A percentile compares a stretch with the other conserved stretches of the same genome.
Evolutionary conservation across 2,888 invertebrate genomes (phyloP).

Genomic region (Bombyx huttoni): DNA sequence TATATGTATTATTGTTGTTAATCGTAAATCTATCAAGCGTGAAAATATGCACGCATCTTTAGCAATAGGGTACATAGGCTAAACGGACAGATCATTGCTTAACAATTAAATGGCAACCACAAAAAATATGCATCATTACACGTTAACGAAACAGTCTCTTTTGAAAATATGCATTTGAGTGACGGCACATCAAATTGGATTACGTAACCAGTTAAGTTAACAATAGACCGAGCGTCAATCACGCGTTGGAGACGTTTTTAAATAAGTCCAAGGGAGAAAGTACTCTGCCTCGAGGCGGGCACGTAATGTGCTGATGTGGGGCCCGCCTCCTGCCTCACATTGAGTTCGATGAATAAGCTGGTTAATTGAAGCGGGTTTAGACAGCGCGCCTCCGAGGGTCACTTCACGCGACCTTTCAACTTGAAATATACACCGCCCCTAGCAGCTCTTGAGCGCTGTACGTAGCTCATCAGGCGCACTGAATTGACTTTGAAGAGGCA

Average conservation of each 20-base stretch:
- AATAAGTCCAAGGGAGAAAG: slow-evolving; percentile 67
- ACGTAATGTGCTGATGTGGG: slow-evolving; percentile 25
- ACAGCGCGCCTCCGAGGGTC: slow-evolving; percentile 28
- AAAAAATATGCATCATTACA: slow-evolving; percentile 64
- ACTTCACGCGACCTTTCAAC: slow-evolving; percentile 23
- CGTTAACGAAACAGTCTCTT: slow-evolving; percentile 56
- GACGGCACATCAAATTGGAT: slow-evolving; percentile 57
- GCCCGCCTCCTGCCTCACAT: slow-evolving; percentile 14
- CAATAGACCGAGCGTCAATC: slow-evolving; percentile 58
- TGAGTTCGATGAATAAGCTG: background rate
- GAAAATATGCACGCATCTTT: slow-evolving; percentile 26
- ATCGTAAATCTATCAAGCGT: slow-evolving; percentile 19
- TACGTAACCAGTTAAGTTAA: slow-evolving; percentile 49
- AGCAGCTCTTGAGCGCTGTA: slow-evolving; percentile 4
- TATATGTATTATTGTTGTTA: background rate
- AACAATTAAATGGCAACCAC: slow-evolving; percentile 66
- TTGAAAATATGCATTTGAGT: slow-evolving; percentile 51
- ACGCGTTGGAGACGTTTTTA: slow-evolving; percentile 64
- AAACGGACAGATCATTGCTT: slow-evolving; percentile 49
- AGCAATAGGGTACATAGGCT: slow-evolving; percentile 44
- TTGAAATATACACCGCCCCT: slow-evolving; percentile 13
- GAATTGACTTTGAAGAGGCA: slow-evolving; percentile 15
- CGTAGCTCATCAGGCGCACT: slow-evolving; percentile 12
- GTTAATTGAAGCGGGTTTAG: slow-evolving; percentile 38
- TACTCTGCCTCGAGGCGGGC: slow-evolving; percentile 37